phyloP scores from a whole-genome alignment of 2,113 vertebrate species.

The Psettodes erumei region DNA sequence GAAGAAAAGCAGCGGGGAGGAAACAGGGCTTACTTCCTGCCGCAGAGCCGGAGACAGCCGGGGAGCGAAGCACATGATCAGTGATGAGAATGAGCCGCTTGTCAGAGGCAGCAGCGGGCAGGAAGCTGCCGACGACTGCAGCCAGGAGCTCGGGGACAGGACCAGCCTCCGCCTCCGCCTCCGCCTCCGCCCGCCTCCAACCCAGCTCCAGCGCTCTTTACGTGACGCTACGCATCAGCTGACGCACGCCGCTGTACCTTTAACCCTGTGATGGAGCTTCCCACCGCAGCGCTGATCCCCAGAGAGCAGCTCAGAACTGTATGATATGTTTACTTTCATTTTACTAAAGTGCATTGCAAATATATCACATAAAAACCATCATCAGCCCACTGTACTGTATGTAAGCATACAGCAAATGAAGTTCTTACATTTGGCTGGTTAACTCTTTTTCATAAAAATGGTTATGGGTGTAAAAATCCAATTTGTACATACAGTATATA shows the following conservation, averaged over 20 bases:
- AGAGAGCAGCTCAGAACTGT: slow-evolving; percentile 8
- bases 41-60: slow-evolving; percentile 36
- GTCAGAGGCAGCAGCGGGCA: slow-evolving; percentile 38
- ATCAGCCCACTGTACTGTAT: neutral
- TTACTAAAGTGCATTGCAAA: neutral
- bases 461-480: too few species aligned
- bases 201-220: neutral
- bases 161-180: slow-evolving; percentile 25
- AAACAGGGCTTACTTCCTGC: slow-evolving; percentile 61
- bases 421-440: too few species aligned
- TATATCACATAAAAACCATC: neutral
- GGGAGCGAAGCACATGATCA: slow-evolving; percentile 70
- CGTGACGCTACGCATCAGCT: slow-evolving; percentile 67
- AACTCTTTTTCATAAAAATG: too few species aligned
- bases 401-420: neutral
- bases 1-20: neutral
- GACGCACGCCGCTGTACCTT: slow-evolving; percentile 77
- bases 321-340: slow-evolving; percentile 3
- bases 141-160: slow-evolving; percentile 25
- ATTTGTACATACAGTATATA: neutral
- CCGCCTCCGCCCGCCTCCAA: neutral
- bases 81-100: slow-evolving; percentile 45
- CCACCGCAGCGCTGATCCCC: slow-evolving; percentile 42
- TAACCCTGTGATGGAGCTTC: slow-evolving; percentile 73
- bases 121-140: slow-evolving; percentile 51